Evolutionary conservation across 2,797 vertebrate genomes (phyloP).

Genomic region (Leptoclinus maculatus): DNA sequence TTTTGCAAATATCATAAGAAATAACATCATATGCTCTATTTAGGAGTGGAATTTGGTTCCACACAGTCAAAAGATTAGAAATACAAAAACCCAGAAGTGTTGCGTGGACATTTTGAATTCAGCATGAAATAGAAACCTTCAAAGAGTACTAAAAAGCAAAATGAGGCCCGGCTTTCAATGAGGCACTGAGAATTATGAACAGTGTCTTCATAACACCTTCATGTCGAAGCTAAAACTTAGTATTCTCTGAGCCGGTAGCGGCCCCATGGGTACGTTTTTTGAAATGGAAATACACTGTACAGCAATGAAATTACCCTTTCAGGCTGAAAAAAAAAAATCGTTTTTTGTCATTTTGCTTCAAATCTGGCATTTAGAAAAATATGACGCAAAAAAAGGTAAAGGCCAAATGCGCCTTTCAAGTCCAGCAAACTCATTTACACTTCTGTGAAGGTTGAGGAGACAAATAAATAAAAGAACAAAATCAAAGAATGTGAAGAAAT

Average conservation of each 20-base stretch:
- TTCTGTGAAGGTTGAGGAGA: conserved; percentile 26
- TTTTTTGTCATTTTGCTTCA: conserved; percentile 53
- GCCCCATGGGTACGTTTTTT: conserved; percentile 58
- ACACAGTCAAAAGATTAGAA: conserved; percentile 14
- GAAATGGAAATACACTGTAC: conserved; percentile 66
- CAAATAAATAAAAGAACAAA: conserved; percentile 45
- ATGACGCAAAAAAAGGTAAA: conserved; percentile 44
- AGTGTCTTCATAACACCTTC: conserved; percentile 40
- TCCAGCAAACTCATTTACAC: conserved; percentile 59
- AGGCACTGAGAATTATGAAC: conserved; percentile 32
- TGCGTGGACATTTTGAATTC: neutral
- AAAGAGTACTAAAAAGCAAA: conserved; percentile 28
- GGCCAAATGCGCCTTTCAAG: conserved; percentile 49
- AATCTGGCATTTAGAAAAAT: conserved; percentile 55
- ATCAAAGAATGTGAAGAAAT: conserved; percentile 49
- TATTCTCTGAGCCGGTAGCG: conserved; percentile 36
- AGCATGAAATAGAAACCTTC: conserved; percentile 5
- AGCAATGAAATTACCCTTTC: conserved; percentile 50
- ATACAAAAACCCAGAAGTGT: conserved; percentile 25
- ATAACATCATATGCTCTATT: conserved; percentile 13
- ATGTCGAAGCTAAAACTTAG: conserved; percentile 55
- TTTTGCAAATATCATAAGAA: conserved; percentile 30
- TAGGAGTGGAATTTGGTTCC: neutral
- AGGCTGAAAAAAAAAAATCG: conserved; percentile 45
- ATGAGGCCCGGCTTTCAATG: conserved; percentile 1